Conservation (phyloP, 2,797 vertebrate genomes). For the Avahi laniger region DNA sequence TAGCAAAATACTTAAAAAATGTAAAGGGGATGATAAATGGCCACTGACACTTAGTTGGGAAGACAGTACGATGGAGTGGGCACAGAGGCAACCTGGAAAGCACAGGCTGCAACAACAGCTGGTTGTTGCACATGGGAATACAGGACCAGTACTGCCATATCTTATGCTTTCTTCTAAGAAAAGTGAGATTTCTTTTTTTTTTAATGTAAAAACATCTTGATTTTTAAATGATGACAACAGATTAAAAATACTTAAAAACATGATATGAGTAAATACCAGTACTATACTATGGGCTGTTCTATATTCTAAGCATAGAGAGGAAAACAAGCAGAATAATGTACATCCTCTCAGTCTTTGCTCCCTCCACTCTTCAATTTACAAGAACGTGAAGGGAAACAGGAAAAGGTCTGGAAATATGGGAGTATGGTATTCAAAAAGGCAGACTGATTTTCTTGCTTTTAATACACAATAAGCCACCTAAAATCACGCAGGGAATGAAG, state of each 20-base stretch:
- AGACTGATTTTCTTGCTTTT: neutral
- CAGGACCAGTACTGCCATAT: neutral
- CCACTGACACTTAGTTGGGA: neutral
- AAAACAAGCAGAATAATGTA: neutral
- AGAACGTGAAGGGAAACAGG: neutral
- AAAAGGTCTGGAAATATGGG: neutral
- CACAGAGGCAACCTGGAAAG: neutral
- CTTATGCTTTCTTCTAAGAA: neutral
- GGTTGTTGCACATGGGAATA: neutral
- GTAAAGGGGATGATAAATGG: neutral
- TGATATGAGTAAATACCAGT: neutral
- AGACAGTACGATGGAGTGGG: neutral
- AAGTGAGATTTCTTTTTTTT: neutral
- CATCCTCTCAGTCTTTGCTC: neutral
- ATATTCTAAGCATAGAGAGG: neutral
- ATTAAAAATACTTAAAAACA: conserved; percentile 26
- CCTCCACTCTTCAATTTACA: neutral
- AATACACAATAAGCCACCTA: neutral
- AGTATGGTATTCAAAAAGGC: neutral
- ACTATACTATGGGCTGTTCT: neutral
- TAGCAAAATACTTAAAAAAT: neutral
- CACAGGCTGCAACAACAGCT: accelerated
- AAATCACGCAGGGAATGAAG: neutral
- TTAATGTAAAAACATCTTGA: neutral
- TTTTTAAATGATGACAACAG: neutral